Evolutionary conservation across 2,888 invertebrate genomes (phyloP).

Genomic region (Mycalesis mineus): DNA sequence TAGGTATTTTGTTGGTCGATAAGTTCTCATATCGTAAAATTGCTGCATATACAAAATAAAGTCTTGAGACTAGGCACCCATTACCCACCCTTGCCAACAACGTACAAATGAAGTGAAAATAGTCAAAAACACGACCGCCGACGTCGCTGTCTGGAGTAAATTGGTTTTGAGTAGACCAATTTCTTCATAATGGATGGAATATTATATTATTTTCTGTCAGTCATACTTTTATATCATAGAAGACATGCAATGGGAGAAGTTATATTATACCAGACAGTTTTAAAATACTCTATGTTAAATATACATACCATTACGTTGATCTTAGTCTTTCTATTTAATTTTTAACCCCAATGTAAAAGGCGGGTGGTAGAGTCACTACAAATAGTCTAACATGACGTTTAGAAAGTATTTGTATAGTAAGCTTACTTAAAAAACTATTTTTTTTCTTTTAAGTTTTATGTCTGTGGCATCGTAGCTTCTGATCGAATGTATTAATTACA

Average conservation of each 20-base stretch:
- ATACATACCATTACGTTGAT: no score
- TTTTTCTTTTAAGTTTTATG: no score
- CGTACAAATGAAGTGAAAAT: constrained; percentile 7
- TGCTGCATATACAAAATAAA: neutral
- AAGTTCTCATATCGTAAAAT: neutral
- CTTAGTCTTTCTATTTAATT: no score
- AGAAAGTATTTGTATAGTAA: no score
- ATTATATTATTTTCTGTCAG: constrained; percentile 15
- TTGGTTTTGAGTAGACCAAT: constrained; percentile 24
- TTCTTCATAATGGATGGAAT: constrained; percentile 18
- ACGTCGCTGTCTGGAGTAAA: constrained; percentile 23
- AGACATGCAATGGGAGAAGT: neutral
- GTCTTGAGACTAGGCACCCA: no score
- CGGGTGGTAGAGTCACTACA: no score
- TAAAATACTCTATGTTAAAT: neutral
- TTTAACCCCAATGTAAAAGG: no score
- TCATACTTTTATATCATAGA: neutral
- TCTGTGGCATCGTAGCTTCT: no score
- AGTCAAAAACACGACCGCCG: constrained; percentile 15
- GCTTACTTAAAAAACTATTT: no score
- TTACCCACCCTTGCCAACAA: neutral
- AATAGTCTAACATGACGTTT: no score
- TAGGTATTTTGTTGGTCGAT: no score
- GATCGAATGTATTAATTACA: no score
- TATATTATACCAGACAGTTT: neutral